phyloP scores from a whole-genome alignment of 2,797 vertebrate genomes.

The Phataginus tricuspis region DNA sequence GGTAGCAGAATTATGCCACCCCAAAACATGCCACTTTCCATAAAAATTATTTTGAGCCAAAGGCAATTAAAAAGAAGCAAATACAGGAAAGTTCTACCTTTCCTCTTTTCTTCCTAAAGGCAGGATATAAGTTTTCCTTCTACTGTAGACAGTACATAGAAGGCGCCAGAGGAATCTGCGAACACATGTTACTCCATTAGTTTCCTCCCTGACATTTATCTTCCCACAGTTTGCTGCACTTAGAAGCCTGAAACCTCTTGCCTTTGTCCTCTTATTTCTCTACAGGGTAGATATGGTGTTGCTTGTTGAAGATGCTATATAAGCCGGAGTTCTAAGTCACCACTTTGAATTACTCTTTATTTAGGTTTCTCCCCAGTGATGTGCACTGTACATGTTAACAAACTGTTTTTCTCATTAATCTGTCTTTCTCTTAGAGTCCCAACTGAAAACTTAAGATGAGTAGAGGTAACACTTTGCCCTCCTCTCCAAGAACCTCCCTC shows the following conservation, averaged over 20 bases:
- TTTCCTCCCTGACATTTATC: not conserved
- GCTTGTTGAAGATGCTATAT: not conserved
- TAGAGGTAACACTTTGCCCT: not conserved
- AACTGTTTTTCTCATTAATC: not conserved
- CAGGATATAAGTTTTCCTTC: not conserved
- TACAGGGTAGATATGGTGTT: accelerated
- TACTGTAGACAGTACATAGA: not conserved
- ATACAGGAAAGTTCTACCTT: not conserved
- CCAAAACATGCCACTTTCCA: not conserved
- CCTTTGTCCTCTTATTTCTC: not conserved
- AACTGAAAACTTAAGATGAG: not conserved
- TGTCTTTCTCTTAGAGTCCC: not conserved
- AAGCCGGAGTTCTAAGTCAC: not conserved
- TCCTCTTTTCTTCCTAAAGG: not conserved
- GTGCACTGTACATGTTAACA: not conserved
- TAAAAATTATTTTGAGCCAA: not conserved
- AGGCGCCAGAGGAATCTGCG: not conserved
- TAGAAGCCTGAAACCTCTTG: not conserved
- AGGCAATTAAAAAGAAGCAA: not conserved
- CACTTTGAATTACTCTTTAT: not conserved
- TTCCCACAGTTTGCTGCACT: not conserved
- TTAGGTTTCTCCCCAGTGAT: not conserved
- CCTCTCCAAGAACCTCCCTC: not conserved
- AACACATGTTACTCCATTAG: not conserved
- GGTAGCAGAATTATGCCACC: not conserved